Base-by-base conservation (phyloP, 2,113 vertebrate species). In the Paradoxurus hermaphroditus region DNA sequence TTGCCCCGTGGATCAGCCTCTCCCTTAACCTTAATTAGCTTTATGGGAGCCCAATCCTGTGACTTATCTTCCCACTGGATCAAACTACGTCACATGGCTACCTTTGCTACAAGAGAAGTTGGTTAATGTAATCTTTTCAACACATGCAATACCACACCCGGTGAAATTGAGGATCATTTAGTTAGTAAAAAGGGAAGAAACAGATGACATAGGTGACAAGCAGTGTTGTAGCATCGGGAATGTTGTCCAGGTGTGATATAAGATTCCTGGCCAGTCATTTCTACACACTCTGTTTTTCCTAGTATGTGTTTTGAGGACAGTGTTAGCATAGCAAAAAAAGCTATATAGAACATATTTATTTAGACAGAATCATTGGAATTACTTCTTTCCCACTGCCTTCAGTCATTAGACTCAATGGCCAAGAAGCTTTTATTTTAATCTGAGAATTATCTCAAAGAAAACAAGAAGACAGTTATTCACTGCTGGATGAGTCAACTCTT, bases 401-500 rank as follows among this genome's bases (percentile, higher is more conserved):
- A 70, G 23, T 86, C 56, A 78, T 86, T 90, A 85, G 73, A 67
- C 18, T 95, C 34, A 78, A 65, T 65, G 83, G 44, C 1, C 65
- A 90, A 46, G 16, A 67, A 88, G 15, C 12, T 53, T 83, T 44
- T 87, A n/a, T 85, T 59, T 73, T 53, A 18, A 82, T 86, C 68
- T 86, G n/a, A 86, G 68, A 89, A 73, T 79, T 68, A 92, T 78
- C 29, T 90, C 56, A 65, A 75, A 77, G 82, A 91, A 97, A 90
- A 86, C 25, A 78, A 92, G 39, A 65, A 23, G 39, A 83, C 3
- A 34, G 36, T 78, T 83, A 84, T 92, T 97, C 39, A 79, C 7
- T 65, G 31, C 14, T 92, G 59, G n/a, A 81, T 73, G 73, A 97
- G n/a, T 94, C 84, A 78, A 72, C 7, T 62, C 51, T 75, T 95